Evolutionary conservation across 2,888 invertebrate genomes (phyloP).

Genomic region (Phengaris arion): DNA sequence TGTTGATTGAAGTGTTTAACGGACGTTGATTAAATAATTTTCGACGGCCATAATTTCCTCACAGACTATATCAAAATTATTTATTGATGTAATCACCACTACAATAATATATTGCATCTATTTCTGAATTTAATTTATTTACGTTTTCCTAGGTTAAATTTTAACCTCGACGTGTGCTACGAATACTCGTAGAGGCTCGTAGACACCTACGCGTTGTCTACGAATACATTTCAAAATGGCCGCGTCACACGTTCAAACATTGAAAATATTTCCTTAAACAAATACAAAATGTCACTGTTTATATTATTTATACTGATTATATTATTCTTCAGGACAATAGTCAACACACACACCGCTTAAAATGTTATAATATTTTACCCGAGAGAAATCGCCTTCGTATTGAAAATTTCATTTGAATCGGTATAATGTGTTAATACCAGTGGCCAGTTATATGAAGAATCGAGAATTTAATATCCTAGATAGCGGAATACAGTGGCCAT

Average conservation of each 20-base stretch:
- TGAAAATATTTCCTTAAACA: background rate
- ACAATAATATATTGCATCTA: too few relatives aligned
- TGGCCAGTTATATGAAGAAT: conserved; percentile 13
- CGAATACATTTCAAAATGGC: background rate
- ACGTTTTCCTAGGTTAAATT: too few relatives aligned
- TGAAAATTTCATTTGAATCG: conserved; percentile 5
- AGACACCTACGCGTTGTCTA: background rate
- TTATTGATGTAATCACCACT: too few relatives aligned
- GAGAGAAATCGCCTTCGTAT: background rate
- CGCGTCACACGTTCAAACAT: background rate
- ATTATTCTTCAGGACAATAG: too few relatives aligned
- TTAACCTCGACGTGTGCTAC: background rate
- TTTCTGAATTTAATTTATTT: too few relatives aligned
- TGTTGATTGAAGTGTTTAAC: too few relatives aligned
- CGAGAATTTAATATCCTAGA: conserved; percentile 13
- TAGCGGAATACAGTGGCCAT: background rate
- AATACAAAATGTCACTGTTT: background rate
- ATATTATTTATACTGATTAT: background rate
- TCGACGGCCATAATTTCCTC: too few relatives aligned
- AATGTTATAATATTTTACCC: background rate
- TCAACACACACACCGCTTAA: too few relatives aligned
- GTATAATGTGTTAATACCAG: background rate
- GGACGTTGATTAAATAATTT: too few relatives aligned
- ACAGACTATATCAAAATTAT: too few relatives aligned
- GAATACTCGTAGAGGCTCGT: conserved; percentile 3